Evolutionary conservation across 2,797 vertebrate species (phyloP).

Genomic region (Australoheros facetus): DNA sequence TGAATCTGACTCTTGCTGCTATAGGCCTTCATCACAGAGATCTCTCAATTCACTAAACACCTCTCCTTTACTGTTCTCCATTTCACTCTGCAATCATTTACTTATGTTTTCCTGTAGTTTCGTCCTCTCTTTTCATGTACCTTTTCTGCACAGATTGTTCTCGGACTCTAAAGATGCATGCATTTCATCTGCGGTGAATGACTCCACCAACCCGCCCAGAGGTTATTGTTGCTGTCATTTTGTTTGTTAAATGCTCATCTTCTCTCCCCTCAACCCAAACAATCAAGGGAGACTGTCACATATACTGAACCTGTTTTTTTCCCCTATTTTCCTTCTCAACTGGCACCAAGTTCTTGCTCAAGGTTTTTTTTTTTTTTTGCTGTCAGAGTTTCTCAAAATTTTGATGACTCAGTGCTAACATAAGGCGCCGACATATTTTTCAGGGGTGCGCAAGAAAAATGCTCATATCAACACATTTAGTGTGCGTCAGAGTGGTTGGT

Average conservation of each 20-base stretch:
- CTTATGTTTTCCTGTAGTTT: background rate
- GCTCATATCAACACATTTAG: background rate
- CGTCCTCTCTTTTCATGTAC: background rate
- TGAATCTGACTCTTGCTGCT: background rate
- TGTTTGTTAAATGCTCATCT: background rate
- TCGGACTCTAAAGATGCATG: background rate
- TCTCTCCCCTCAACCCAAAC: background rate
- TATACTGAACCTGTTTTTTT: background rate
- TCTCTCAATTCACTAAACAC: background rate
- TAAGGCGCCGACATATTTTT: background rate
- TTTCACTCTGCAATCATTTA: background rate
- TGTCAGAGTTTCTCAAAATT: background rate
- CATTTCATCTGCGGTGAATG: background rate
- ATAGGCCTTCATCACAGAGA: background rate
- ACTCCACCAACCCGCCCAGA: background rate
- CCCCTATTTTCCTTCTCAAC: background rate
- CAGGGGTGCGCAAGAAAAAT: background rate
- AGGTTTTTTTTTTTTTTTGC: no score
- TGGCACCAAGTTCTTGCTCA: background rate
- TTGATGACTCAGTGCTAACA: background rate
- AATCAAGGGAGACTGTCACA: background rate
- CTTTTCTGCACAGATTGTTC: background rate
- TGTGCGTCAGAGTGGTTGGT: background rate
- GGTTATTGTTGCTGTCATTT: background rate
- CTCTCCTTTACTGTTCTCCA: background rate